Percentiles rank a stretch among this genome's conserved stretches.
phyloP scores from a whole-genome alignment of 2,888 invertebrate genomes.

The Drosophila austrosaltans region DNA sequence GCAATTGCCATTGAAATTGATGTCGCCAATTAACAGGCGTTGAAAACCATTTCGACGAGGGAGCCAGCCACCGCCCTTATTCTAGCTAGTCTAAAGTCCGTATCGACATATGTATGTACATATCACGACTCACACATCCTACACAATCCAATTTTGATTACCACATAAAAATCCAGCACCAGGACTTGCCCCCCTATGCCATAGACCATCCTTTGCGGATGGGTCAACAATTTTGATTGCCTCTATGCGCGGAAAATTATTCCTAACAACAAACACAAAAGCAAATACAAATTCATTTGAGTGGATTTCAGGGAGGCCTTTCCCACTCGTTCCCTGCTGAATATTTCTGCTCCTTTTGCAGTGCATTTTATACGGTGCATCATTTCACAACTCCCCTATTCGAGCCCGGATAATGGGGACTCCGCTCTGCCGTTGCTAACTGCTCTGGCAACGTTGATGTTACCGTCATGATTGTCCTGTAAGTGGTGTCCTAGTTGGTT shows the following conservation, averaged over 20 bases:
- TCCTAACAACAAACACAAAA: conserved; percentile 61
- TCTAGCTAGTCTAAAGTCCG: not conserved
- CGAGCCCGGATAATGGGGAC: conserved; percentile 48
- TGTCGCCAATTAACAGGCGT: conserved; percentile 76
- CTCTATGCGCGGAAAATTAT: conserved; percentile 65
- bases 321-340: not conserved
- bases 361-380: conserved; percentile 70
- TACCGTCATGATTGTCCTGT: conserved; percentile 66
- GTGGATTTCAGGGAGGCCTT: conserved; percentile 60
- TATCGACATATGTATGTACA: conserved; percentile 47
- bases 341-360: conserved; percentile 60
- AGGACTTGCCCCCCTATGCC: conserved; percentile 16
- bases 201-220: conserved; percentile 19
- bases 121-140: conserved; percentile 73
- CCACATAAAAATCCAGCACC: conserved; percentile 71
- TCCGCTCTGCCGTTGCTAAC: not conserved
- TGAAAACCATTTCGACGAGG: conserved; percentile 69
- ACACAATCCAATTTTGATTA: conserved; percentile 77
- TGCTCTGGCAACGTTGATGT: conserved; percentile 20
- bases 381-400: conserved; percentile 28
- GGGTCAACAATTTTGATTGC: conserved; percentile 77
- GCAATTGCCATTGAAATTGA: conserved; percentile 58
- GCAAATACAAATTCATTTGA: conserved; percentile 78
- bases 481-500: conserved; percentile 57
- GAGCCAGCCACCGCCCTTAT: not conserved